Conservation (phyloP, 2,113 vertebrate genomes). For the Alaudala cheleensis region DNA sequence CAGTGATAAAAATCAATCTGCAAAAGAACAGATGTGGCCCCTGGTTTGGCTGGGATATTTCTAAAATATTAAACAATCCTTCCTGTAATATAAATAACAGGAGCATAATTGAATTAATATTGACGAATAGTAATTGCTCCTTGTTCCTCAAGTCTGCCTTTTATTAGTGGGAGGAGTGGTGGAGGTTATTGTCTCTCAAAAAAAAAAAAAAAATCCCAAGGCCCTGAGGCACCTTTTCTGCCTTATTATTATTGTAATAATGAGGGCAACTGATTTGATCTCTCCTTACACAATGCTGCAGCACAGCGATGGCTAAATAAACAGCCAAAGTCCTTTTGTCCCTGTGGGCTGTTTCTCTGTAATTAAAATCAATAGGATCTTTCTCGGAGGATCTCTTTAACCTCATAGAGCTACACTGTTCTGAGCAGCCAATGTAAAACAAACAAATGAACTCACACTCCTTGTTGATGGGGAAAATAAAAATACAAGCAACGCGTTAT, state of each 20-base stretch:
- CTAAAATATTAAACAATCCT: slow-evolving; percentile 62
- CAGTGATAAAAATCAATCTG: slow-evolving; percentile 23
- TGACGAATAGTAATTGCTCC: slow-evolving; percentile 78
- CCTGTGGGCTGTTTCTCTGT: slow-evolving; percentile 91
- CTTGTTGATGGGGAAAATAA: background rate
- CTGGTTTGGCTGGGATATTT: slow-evolving; percentile 10
- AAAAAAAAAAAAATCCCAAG: slow-evolving; percentile 43
- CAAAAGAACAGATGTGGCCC: background rate
- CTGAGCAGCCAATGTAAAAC: slow-evolving; percentile 65
- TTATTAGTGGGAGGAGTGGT: slow-evolving; percentile 54
- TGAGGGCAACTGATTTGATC: slow-evolving; percentile 93
- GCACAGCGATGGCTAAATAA: slow-evolving; percentile 87
- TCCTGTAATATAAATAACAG: slow-evolving; percentile 73
- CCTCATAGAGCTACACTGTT: slow-evolving; percentile 70
- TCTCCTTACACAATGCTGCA: slow-evolving; percentile 87
- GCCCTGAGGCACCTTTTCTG: slow-evolving; percentile 81
- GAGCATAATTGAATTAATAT: slow-evolving; percentile 81
- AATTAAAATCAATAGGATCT: slow-evolving; percentile 99
- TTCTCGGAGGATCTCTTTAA: slow-evolving; percentile 86
- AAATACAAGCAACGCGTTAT: slow-evolving; percentile 14
- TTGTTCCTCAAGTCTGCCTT: slow-evolving; percentile 66
- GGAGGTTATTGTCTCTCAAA: slow-evolving; percentile 74
- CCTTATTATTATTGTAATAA: slow-evolving; percentile 95
- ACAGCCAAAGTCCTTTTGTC: slow-evolving; percentile 91
- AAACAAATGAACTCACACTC: slow-evolving; percentile 66